Conservation (phyloP, 2,888 invertebrate genomes). For the Heliconius charithonia region DNA sequence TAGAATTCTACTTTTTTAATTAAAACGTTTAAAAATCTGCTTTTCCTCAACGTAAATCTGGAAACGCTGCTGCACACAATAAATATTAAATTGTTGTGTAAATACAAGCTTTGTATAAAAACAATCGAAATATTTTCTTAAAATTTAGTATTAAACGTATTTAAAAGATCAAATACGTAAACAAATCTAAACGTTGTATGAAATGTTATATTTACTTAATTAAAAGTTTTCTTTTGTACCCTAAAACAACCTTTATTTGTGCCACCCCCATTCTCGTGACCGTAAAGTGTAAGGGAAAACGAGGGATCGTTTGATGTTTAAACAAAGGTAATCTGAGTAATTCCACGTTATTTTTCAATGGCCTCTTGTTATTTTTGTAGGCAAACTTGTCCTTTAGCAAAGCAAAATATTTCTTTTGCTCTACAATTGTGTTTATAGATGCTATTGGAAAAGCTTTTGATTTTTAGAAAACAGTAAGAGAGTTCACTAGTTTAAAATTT, state of each 20-base stretch:
- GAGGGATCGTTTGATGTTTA: slow-evolving; percentile 43
- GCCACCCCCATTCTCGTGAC: slow-evolving; percentile 35
- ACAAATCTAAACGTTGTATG: background rate
- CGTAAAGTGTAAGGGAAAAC: slow-evolving; percentile 33
- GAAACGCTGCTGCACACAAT: no score
- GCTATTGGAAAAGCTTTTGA: background rate
- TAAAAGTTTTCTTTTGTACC: slow-evolving; percentile 20
- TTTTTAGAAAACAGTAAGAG: background rate
- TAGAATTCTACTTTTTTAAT: no score
- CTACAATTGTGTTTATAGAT: background rate
- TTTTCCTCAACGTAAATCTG: no score
- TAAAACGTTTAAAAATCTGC: no score
- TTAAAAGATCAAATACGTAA: background rate
- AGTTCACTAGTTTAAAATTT: background rate
- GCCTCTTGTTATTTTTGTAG: background rate
- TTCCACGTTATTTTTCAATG: slow-evolving; percentile 16
- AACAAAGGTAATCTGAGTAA: slow-evolving; percentile 32
- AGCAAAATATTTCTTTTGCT: background rate
- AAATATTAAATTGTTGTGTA: no score
- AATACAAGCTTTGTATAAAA: background rate
- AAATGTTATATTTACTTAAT: background rate
- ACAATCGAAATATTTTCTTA: background rate
- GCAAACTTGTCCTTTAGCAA: background rate
- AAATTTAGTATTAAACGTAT: background rate
- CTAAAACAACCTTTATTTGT: slow-evolving; percentile 32